Conservation (phyloP, 2,888 invertebrate genomes). For the Limnephilus auricula region DNA sequence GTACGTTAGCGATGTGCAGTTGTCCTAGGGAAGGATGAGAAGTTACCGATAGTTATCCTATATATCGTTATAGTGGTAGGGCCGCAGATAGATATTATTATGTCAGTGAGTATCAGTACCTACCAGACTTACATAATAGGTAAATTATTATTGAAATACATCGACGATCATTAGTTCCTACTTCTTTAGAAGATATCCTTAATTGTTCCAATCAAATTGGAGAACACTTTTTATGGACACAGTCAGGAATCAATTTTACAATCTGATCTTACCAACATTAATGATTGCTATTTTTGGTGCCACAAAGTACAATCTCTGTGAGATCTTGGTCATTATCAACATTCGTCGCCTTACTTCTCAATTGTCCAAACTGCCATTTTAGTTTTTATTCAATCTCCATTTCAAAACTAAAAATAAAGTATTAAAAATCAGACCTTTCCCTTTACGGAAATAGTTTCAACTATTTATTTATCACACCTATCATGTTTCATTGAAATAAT, state of each 20-base stretch:
- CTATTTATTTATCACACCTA: too few species aligned
- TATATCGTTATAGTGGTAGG: too few species aligned
- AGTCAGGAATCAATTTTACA: neutral
- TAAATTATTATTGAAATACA: neutral
- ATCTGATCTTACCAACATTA: neutral
- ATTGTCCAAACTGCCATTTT: too few species aligned
- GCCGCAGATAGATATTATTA: neutral
- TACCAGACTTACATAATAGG: neutral
- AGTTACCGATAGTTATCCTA: too few species aligned
- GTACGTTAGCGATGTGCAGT: too few species aligned
- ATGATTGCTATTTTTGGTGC: conserved; percentile 2
- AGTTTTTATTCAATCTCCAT: too few species aligned
- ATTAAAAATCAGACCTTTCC: too few species aligned
- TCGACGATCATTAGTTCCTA: neutral
- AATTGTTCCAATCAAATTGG: neutral
- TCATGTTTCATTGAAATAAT: too few species aligned
- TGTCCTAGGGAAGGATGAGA: too few species aligned
- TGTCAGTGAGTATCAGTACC: neutral
- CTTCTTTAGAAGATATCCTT: neutral
- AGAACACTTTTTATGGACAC: neutral
- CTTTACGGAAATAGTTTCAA: too few species aligned
- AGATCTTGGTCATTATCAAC: neutral
- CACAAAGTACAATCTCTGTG: neutral
- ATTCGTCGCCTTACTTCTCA: too few species aligned
- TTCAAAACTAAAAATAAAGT: too few species aligned